A percentile compares a stretch with the other conserved stretches of the same genome.
These are phyloP conservation scores for Ornithorhynchus anatinus DNA, from an alignment of 2,113 vertebrate species.

Conservation along the genomic window DNA sequence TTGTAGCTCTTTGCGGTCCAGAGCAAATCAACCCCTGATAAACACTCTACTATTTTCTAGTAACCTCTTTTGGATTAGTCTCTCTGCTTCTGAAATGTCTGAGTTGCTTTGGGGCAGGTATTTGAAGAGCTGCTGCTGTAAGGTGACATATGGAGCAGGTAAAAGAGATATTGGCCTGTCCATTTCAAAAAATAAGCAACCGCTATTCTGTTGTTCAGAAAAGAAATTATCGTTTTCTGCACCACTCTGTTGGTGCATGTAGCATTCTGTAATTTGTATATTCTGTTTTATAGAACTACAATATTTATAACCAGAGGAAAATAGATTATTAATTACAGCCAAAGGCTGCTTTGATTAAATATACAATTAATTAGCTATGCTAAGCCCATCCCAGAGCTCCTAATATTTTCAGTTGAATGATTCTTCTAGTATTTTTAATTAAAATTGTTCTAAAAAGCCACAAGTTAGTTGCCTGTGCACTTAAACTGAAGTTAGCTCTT, in stretches of 20 bases:
- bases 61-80: slow-evolving; percentile 23
- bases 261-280: slow-evolving; percentile 61
- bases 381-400: slow-evolving; percentile 74
- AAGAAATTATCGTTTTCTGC: slow-evolving; percentile 38
- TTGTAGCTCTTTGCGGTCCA: background rate
- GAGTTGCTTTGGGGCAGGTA: slow-evolving; percentile 35
- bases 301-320: slow-evolving; percentile 73
- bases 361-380: slow-evolving; percentile 81
- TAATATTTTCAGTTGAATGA: slow-evolving; percentile 75
- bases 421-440: slow-evolving; percentile 81
- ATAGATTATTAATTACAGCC: slow-evolving; percentile 79
- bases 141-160: slow-evolving; percentile 58
- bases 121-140: slow-evolving; percentile 43
- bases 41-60: background rate
- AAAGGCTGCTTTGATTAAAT: slow-evolving; percentile 78
- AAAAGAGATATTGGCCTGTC: slow-evolving; percentile 32
- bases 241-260: slow-evolving; percentile 32
- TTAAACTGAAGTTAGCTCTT: slow-evolving; percentile 75
- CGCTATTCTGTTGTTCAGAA: slow-evolving; percentile 6
- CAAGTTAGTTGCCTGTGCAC: slow-evolving; percentile 70
- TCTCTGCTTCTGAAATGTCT: slow-evolving; percentile 22
- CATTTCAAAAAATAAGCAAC: slow-evolving; percentile 47
- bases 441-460: slow-evolving; percentile 75
- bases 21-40: slow-evolving; percentile 32
- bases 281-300: slow-evolving; percentile 69